Evolutionary conservation across 2,113 vertebrate species (phyloP).

Genomic region (Dunckerocampus dactyliophorus): DNA sequence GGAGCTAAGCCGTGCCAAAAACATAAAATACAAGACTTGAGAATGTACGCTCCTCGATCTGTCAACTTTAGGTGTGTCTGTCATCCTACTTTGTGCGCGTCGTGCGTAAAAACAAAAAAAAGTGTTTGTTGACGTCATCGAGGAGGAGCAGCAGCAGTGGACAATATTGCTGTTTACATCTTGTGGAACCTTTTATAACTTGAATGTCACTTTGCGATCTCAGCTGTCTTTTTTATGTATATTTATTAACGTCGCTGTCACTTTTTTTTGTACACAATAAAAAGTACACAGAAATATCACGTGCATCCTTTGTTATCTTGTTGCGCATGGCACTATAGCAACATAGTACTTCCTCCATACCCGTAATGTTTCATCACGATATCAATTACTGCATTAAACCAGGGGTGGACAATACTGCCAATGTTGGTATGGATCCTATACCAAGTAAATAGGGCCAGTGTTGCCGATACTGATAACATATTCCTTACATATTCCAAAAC

Average conservation of each 20-base stretch:
- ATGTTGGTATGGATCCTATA: no score
- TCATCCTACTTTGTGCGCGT: constrained; percentile 39
- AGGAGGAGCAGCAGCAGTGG: constrained; percentile 24
- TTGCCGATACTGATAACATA: no score
- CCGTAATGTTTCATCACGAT: no score
- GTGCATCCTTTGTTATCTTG: not conserved
- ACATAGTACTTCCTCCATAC: no score
- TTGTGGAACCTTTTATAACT: constrained; percentile 51
- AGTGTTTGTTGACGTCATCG: constrained; percentile 50
- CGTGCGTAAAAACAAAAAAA: constrained; percentile 36
- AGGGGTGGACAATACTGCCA: no score
- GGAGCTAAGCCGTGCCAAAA: constrained; percentile 33
- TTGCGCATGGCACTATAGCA: no score
- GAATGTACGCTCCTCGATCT: constrained; percentile 48
- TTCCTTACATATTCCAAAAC: no score
- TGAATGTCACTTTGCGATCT: constrained; percentile 63
- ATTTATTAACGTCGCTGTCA: constrained; percentile 72
- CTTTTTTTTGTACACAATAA: constrained; percentile 32
- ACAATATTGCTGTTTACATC: constrained; percentile 65
- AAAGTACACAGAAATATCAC: not conserved
- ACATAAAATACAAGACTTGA: constrained; percentile 17
- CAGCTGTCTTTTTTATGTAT: constrained; percentile 64
- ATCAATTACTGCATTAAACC: no score
- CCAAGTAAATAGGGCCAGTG: no score
- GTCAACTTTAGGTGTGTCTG: constrained; percentile 49